Conservation (phyloP, 2,888 invertebrate species). For the Agrochola circellaris region DNA sequence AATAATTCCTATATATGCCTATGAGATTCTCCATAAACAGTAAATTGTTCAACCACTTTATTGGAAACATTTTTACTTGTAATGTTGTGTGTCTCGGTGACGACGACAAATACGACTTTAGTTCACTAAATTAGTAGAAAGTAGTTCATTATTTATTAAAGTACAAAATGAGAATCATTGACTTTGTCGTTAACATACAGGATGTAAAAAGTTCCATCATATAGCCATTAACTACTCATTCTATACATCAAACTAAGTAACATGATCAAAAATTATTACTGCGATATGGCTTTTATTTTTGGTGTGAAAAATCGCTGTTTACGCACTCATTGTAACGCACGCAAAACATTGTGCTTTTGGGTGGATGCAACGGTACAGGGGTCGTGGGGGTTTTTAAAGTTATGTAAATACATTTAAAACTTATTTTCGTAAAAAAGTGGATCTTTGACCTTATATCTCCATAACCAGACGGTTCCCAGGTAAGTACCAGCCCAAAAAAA, state of each 20-base stretch:
- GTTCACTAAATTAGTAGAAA: background rate
- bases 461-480: background rate
- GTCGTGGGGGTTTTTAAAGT: too few relatives aligned
- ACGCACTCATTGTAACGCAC: too few relatives aligned
- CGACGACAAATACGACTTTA: background rate
- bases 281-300: background rate
- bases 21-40: conserved; percentile 4
- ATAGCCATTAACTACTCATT: too few relatives aligned
- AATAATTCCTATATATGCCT: conserved; percentile 16
- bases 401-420: too few relatives aligned
- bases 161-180: background rate
- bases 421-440: background rate
- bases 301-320: too few relatives aligned
- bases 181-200: background rate
- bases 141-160: background rate
- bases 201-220: background rate
- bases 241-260: background rate
- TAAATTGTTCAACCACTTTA: conserved; percentile 16
- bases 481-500: background rate
- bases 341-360: background rate
- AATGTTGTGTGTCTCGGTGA: too few relatives aligned
- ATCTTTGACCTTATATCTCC: background rate
- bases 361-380: background rate
- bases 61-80: background rate
- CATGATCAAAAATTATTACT: background rate